A percentile compares a stretch with the other conserved stretches of the same genome.
phyloP scores from a whole-genome alignment of 2,888 invertebrate genomes.

The Pachycephus smyrnensis region DNA sequence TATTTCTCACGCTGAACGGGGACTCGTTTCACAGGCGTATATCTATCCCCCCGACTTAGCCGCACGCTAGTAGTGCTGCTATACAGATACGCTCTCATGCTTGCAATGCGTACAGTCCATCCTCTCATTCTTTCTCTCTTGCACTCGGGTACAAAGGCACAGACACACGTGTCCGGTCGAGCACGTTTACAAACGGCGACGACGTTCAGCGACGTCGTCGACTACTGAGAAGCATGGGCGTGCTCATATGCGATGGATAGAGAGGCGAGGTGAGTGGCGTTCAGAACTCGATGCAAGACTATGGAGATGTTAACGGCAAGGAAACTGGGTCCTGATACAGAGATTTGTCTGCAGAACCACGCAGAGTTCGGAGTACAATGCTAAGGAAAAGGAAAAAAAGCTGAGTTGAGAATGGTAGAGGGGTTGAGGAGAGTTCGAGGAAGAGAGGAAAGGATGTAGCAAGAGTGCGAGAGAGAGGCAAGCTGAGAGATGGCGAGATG shows the following conservation, averaged over 20 bases:
- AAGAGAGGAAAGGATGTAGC: conserved; percentile 12
- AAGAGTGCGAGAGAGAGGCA: conserved; percentile 12
- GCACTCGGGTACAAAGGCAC: neutral
- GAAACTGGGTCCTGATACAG: neutral
- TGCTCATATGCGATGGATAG: neutral
- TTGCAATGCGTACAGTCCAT: neutral
- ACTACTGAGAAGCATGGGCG: neutral
- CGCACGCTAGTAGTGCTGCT: neutral
- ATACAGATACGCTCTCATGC: neutral
- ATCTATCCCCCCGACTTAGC: neutral
- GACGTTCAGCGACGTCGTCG: neutral
- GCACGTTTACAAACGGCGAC: neutral
- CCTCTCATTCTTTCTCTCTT: neutral
- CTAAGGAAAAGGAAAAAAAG: conserved; percentile 11
- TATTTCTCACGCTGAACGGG: conserved; percentile 1
- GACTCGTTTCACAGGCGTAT: conserved; percentile 2
- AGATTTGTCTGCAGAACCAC: conserved; percentile 20
- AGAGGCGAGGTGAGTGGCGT: neutral
- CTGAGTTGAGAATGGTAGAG: conserved; percentile 7
- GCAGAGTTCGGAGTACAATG: conserved; percentile 26
- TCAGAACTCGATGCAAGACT: neutral
- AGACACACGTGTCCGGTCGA: neutral
- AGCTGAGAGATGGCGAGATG: conserved; percentile 6
- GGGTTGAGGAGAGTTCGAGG: conserved; percentile 5
- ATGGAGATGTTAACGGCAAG: conserved; percentile 17